A percentile compares a stretch with the other conserved stretches of the same genome.
These are phyloP conservation scores for Eidolon helvum DNA, from an alignment of 2,113 vertebrate genomes.

Conservation along the genomic window DNA sequence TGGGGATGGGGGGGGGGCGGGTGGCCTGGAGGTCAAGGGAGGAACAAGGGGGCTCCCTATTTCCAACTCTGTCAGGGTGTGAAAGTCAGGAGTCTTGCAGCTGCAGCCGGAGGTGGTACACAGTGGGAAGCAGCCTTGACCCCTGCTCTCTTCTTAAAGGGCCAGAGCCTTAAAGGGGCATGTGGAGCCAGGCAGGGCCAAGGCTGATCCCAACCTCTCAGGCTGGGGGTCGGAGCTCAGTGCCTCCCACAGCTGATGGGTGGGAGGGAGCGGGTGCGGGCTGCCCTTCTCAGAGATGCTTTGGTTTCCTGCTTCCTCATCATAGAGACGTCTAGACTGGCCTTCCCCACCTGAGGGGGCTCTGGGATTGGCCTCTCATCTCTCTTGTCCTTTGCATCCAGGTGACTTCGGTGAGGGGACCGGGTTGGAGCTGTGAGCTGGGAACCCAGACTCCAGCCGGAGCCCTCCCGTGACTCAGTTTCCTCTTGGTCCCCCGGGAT, in stretches of 20 bases:
- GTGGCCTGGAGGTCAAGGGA: slow-evolving; percentile 39
- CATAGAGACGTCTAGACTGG: background rate
- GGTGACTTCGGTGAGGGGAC: background rate
- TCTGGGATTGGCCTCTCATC: fast-evolving
- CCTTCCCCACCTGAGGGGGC: background rate
- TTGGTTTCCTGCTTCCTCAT: background rate
- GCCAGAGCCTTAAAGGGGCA: background rate
- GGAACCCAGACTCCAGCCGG: background rate
- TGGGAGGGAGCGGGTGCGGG: too few species aligned
- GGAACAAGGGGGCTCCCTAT: background rate
- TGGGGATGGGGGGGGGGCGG: background rate
- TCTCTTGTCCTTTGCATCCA: background rate
- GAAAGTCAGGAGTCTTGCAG: background rate
- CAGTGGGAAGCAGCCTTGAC: background rate
- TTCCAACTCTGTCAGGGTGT: background rate
- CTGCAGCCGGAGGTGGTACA: background rate
- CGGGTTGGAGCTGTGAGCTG: background rate
- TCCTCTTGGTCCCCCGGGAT: background rate
- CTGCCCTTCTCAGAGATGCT: background rate
- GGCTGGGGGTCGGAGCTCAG: background rate
- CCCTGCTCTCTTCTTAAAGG: background rate
- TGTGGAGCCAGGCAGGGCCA: background rate
- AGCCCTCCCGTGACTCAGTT: background rate
- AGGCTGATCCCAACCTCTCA: background rate
- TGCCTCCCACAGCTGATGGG: background rate